Evolutionary conservation across 2,113 vertebrate species (phyloP), one percentile per base, ranked within the genome.

Genomic region (Xiphophorus hellerii): DNA sequence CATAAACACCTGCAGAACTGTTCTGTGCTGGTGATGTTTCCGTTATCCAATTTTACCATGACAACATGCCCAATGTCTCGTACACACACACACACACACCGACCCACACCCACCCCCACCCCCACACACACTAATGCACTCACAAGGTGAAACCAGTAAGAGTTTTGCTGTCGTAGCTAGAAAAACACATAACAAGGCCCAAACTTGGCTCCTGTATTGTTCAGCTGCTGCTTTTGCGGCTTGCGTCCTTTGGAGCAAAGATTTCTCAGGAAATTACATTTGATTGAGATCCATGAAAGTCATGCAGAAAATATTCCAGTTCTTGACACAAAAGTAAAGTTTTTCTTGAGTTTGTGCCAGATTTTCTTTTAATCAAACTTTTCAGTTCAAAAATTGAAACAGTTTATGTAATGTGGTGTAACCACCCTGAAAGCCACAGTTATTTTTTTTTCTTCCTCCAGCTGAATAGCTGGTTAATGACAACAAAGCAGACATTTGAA

Each of bases 211-310:
- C 37, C 13, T 29, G 44, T 27, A 15, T n/a, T 42, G 35, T 15
- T 67, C 58, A 22, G 22, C 30, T 58, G 4, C 67, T 77, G 29
- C 58, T 68, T 30, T 28, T 62, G 29, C 27, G 48, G 78, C 71
- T 73, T 64, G 48, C 35, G 62, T 77, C 62, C 66, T 66, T 1
- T 14, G 64, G 65, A 68, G 25, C 33, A 69, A 80, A 85, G 72
- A 54, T 76, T n/a, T 62, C n/a, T 77, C 74, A 75, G 87, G 78
- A 80, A 78, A 77, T 22, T 60, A 58, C 68, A 83, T 90, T 86
- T 84, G 76, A 74, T 80, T 63, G 37, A 66, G 37, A 60, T 62
- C 80, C 88, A 85, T 11, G 62, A n/a, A 73, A 48, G 66, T 79
- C 73, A 28, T n/a, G 17, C 74, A 62, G 84, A 63, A 76, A 81